Percentiles rank a stretch among this genome's conserved stretches.
phyloP scores from a whole-genome alignment of 2,888 invertebrate species.

The Tetheella fluctuosa region DNA sequence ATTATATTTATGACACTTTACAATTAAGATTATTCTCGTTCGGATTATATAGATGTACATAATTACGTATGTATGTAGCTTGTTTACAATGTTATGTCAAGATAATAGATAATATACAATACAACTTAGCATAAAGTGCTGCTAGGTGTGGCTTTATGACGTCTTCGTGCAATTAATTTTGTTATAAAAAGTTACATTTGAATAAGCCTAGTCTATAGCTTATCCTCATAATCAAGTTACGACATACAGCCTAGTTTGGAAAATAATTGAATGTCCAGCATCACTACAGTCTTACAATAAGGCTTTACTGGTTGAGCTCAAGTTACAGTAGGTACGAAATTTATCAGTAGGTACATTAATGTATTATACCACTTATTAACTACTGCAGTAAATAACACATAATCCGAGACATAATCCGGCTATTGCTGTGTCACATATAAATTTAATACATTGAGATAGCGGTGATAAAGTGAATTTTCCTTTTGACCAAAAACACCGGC shows the following conservation, averaged over 20 bases:
- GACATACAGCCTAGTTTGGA: too few species aligned
- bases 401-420: constrained; percentile 51
- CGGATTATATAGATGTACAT: background rate
- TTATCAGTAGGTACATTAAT: constrained; percentile 40
- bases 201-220: too few species aligned
- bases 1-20: constrained; percentile 9
- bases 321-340: constrained; percentile 7
- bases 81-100: constrained; percentile 1
- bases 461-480: constrained; percentile 43
- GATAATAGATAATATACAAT: background rate
- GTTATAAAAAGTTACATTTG: too few species aligned
- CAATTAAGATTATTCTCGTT: constrained; percentile 6
- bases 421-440: constrained; percentile 42
- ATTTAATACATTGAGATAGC: constrained; percentile 51
- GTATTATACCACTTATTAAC: constrained; percentile 43
- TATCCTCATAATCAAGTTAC: too few species aligned
- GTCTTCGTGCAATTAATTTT: background rate
- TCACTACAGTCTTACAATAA: too few species aligned
- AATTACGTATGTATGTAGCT: background rate
- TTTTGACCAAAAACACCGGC: constrained; percentile 33
- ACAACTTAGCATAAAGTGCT: background rate
- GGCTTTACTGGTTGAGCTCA: too few species aligned
- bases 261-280: too few species aligned
- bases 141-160: background rate
- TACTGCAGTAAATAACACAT: constrained; percentile 43